A percentile compares a stretch with the other conserved stretches of the same genome.
Evolutionary conservation across 1,140 invertebrate species (phyloP).

Genomic region (Drosophila subpulchrella): DNA sequence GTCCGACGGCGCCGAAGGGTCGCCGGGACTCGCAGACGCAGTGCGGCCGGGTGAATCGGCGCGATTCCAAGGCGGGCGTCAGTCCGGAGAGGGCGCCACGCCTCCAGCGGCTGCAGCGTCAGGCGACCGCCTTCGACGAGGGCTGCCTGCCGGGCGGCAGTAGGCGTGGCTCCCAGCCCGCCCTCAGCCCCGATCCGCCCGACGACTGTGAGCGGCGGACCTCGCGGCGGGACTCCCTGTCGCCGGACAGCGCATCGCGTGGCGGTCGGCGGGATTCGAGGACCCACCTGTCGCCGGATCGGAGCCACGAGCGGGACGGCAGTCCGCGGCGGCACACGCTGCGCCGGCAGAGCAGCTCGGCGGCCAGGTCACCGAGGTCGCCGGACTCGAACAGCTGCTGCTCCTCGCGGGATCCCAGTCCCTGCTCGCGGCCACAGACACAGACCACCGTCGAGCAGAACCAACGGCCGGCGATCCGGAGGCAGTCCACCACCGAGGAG

Average conservation of each 20-base stretch:
- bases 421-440: slow-evolving; percentile 87
- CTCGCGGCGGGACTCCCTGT: slow-evolving; percentile 92
- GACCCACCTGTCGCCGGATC: slow-evolving; percentile 92
- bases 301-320: slow-evolving; percentile 88
- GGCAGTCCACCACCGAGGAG: slow-evolving; percentile 96
- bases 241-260: slow-evolving; percentile 92
- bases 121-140: slow-evolving; percentile 95
- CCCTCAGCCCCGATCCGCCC: slow-evolving; percentile 89
- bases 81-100: slow-evolving; percentile 89
- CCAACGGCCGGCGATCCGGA: slow-evolving; percentile 88
- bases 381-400: slow-evolving; percentile 91
- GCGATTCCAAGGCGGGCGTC: slow-evolving; percentile 88
- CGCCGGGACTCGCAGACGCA: slow-evolving; percentile 94
- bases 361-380: slow-evolving; percentile 87
- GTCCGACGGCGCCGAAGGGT: slow-evolving; percentile 88
- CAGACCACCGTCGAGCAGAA: slow-evolving; percentile 85
- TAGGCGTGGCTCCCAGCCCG: slow-evolving; percentile 91
- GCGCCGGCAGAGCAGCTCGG: slow-evolving; percentile 92
- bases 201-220: slow-evolving; percentile 87
- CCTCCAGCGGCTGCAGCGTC: slow-evolving; percentile 90
- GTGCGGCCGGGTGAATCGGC: slow-evolving; percentile 87
- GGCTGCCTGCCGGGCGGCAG: slow-evolving; percentile 89
- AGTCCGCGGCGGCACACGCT: slow-evolving; percentile 89
- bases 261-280: slow-evolving; percentile 90
- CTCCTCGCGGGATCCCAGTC: slow-evolving; percentile 89